These are phyloP conservation scores for Prorops nasuta DNA, from an alignment of 1,140 invertebrate genomes.

Conservation along the genomic window DNA sequence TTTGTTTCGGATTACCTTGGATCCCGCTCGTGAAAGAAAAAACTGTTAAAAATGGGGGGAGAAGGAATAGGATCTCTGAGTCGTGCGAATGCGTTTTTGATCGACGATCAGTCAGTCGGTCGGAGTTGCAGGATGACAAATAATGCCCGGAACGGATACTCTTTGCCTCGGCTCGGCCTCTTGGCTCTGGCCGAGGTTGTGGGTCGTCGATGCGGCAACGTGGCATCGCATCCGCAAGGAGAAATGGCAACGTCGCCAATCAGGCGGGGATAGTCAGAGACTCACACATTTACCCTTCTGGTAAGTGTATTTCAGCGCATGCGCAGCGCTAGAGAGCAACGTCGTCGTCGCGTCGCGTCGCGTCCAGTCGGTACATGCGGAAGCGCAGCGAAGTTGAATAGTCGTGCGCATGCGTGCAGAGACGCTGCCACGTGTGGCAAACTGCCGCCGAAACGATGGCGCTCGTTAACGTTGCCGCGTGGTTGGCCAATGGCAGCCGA, in stretches of 20 bases:
- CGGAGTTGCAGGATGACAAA: too few relatives aligned
- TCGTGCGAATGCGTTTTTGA: too few relatives aligned
- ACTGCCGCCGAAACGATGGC: conserved; percentile 26
- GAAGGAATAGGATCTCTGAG: too few relatives aligned
- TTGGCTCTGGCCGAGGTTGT: too few relatives aligned
- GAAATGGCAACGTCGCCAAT: conserved; percentile 21
- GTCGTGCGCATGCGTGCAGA: conserved; percentile 18
- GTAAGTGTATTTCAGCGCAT: conserved; percentile 3
- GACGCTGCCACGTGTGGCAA: conserved; percentile 31
- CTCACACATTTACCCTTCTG: conserved; percentile 1
- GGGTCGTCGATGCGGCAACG: not conserved
- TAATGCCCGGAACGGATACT: too few relatives aligned
- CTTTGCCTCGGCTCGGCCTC: too few relatives aligned
- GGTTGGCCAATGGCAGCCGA: conserved; percentile 19
- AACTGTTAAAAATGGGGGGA: too few relatives aligned
- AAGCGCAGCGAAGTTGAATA: conserved; percentile 22
- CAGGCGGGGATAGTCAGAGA: not conserved
- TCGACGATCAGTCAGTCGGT: too few relatives aligned
- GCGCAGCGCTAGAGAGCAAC: conserved; percentile 15
- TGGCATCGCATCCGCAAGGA: not conserved
- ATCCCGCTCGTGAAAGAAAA: too few relatives aligned
- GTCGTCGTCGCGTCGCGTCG: conserved; percentile 8
- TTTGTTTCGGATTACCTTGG: not conserved
- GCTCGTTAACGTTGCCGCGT: conserved; percentile 19
- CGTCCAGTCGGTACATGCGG: not conserved